Base-by-base conservation (phyloP, 2,888 invertebrate species). In the Eupithecia exiguata region DNA sequence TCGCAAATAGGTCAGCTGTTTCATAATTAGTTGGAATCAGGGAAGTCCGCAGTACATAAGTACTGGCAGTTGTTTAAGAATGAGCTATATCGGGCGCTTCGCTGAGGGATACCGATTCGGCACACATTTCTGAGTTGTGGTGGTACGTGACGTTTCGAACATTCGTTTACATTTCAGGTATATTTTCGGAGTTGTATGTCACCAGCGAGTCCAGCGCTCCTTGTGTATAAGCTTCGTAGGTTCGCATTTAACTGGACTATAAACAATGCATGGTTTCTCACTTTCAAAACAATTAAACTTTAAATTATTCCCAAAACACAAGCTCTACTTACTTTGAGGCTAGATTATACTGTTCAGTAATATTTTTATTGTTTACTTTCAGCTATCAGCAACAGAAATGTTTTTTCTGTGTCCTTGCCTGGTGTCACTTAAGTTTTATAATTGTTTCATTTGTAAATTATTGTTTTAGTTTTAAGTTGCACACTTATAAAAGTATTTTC, bases 1-100 rank as follows among this genome's bases (percentile, higher is more conserved):
- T 80, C 68, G 76, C 75, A 85, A 80, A 67, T 81, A 77, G 86
- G 86, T 76, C 76, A 73, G 63, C 67, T 74, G 71, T 69, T 73
- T 46, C 66, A 66, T 73, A 76, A 69, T 73, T 71, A 68, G 72
- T 62, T 69, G 71, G 71, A 67, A 76, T 63, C 35, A 67, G 35
- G 71, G 62, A 71, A 71, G 58, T 53, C 62, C 63, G 43, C 16
- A n/a, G 38, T 62, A 67, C 68, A 18, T 40, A 21, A 21, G n/a
- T 38, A 61, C 25, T 65, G 65, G 40, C 18, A 36, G 49, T 69
- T 72, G 70, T 75, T 72, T 72, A 25, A 68, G 68, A 68, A 68
- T 72, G 68, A 65, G 68, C 72, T 75, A 75, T 70, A 65, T 68
- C 49, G 58, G 72, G 72, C 70, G 35, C 65, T 72, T 68, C 70